These are phyloP conservation scores for Formica exsecta DNA, from an alignment of 1,140 invertebrate species.

Conservation along the genomic window DNA sequence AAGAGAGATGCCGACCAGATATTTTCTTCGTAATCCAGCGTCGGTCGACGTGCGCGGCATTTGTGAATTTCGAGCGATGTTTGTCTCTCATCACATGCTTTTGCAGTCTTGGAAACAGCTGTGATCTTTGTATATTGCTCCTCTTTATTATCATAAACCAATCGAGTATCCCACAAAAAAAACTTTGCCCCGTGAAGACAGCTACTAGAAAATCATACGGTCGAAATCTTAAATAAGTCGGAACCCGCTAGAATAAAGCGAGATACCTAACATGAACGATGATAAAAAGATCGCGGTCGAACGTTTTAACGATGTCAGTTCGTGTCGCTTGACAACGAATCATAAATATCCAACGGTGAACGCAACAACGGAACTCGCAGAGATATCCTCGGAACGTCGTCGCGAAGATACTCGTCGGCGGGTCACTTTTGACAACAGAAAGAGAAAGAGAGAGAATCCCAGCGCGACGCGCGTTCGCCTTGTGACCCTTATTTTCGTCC, in stretches of 20 bases:
- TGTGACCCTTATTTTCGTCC: conserved; percentile 6
- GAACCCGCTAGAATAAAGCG: not conserved
- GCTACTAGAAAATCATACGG: not conserved
- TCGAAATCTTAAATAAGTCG: not conserved
- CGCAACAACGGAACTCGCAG: conserved; percentile 46
- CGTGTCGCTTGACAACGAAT: conserved; percentile 63
- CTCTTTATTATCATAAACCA: not conserved
- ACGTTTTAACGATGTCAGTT: conserved; percentile 21
- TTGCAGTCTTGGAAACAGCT: not conserved
- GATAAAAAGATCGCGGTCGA: conserved; percentile 7
- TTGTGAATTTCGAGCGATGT: conserved; percentile 69
- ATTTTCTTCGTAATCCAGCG: conserved; percentile 61
- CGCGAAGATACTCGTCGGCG: conserved; percentile 62
- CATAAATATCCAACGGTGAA: conserved; percentile 70
- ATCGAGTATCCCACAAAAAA: not conserved
- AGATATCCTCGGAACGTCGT: conserved; percentile 67
- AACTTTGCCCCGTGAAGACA: not conserved
- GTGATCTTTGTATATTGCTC: not conserved
- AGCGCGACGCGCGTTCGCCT: conserved; percentile 36
- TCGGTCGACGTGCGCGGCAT: conserved; percentile 65
- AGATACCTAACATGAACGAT: not conserved
- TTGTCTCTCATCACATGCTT: not conserved
- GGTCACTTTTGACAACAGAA: conserved; percentile 50
- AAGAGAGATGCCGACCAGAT: conserved; percentile 72
- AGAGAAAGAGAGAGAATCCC: conserved; percentile 1